phyloP scores from a whole-genome alignment of 2,888 invertebrate species.

The Scaptomyza caliginosa region DNA sequence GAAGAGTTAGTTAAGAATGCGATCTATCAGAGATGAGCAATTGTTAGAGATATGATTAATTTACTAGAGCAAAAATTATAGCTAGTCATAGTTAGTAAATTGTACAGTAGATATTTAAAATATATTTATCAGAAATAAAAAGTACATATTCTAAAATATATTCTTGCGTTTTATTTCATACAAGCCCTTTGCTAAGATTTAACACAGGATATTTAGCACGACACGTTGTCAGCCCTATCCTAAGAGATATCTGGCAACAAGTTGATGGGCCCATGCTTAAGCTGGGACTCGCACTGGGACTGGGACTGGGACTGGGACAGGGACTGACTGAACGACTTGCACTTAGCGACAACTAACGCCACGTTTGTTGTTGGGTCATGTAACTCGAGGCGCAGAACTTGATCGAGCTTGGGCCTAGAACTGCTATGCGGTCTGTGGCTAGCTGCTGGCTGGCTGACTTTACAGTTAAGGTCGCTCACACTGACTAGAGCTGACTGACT shows the following conservation, averaged over 20 bases:
- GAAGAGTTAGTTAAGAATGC: slow-evolving; percentile 7
- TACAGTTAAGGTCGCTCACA: slow-evolving; percentile 80
- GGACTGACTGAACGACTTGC: slow-evolving; percentile 58
- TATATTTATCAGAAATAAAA: too few relatives aligned
- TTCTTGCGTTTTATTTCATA: neutral
- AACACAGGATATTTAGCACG: neutral
- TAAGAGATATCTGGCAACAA: slow-evolving; percentile 45
- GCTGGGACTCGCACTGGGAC: slow-evolving; percentile 24
- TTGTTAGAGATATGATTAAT: neutral
- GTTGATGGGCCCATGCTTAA: slow-evolving; percentile 51
- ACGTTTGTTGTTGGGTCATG: slow-evolving; percentile 61
- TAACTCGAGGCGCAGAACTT: slow-evolving; percentile 65
- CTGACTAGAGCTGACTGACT: slow-evolving; percentile 15
- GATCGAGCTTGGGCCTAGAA: slow-evolving; percentile 55
- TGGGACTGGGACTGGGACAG: slow-evolving; percentile 30
- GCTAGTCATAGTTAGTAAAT: too few relatives aligned
- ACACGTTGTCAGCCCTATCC: slow-evolving; percentile 38
- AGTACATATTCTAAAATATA: too few relatives aligned
- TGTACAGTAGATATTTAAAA: too few relatives aligned
- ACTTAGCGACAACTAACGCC: slow-evolving; percentile 78
- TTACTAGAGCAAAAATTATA: neutral
- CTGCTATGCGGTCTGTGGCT: slow-evolving; percentile 61
- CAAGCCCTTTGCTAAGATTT: neutral
- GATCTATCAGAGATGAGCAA: slow-evolving; percentile 23
- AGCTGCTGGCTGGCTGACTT: slow-evolving; percentile 21